Base-by-base conservation (phyloP, 1,140 invertebrate species). In the Drosophila murphyi region DNA sequence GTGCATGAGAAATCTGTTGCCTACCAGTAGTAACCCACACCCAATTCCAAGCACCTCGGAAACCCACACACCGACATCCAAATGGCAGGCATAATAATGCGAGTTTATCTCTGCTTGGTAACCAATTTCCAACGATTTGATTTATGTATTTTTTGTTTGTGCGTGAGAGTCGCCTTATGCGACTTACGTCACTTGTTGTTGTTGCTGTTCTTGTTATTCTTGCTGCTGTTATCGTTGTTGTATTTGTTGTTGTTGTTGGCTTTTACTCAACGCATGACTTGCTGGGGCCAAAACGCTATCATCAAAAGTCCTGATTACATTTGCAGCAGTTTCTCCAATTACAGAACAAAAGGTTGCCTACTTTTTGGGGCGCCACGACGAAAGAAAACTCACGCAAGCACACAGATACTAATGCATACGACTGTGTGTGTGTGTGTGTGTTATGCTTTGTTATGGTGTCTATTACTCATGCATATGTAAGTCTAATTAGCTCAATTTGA, bases 21-120 rank as follows among this genome's bases (percentile, higher is more conserved):
- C 56, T 60, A 56, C 50, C 57, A 56, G 35, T 29, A 7, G 4
- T 32, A 5, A 12, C 54, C 29, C 37, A 41, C 54, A 41, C 54
- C 39, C 54, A 45, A 20, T 20, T 20, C 20, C 39, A 8, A 35
- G 29, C 39, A 31, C 3, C 29, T 20, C 8, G 28, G 39, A 32
- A 8, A 3, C n/a, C 47, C 31, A 7, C 20, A 8, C 52, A 32
- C 32, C 39, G 52, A 41, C 54, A 73, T 75, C 77, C 68, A 78
- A 52, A 57, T 55, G 50, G 61, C 64, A 70, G 80, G 83, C 83
- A 87, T 87, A 87, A 87, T 87, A 87, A 87, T 88, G 78, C 62
- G 82, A 86, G 82, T 88, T 87, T 87, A 87, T 87, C 82, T 87
- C 62, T 82, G 80, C 83, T 80, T 87, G 83, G 79, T 88, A 73